Evolutionary conservation across 2,888 invertebrate genomes (phyloP), one percentile per base, ranked within the genome.

Genomic region (Lithodes maja): DNA sequence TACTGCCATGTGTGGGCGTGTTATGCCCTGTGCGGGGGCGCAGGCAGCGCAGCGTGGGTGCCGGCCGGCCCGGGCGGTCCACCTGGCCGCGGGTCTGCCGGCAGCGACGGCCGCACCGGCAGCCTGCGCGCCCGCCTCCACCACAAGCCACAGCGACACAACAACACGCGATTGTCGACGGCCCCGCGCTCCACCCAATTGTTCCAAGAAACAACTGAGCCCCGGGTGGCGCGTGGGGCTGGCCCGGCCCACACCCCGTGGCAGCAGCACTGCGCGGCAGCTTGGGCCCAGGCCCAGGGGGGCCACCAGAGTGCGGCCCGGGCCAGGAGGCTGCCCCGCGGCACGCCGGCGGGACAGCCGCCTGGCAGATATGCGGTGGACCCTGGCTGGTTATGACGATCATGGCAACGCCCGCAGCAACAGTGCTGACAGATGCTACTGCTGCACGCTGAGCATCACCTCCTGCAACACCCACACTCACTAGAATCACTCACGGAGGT

Each of bases 151-250:
- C 91, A 91, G 86, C 87, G 91, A 88, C 87, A 90, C 85, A 88
- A 87, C 87, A 90, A 85, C 87, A 90, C 87, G 86, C 90, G 90
- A 90, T 90, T 90, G 90, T 90, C 90, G 85, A 87, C 85, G 75
- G 88, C 91, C 91, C 90, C 90, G 68, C 86, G 85, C 90, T 78
- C 87, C 90, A 91, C 90, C 91, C 91, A 91, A 91, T 91, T 88
- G 90, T 90, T 88, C 90, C 81, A 83, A 69, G 87, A 88, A 33
- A 88, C 90, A 91, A 91, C 90, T 91, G 91, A 91, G 91, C 91
- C 91, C 91, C 91, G 91, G 91, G 91, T 91, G 85, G 90, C 85
- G 87, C 85, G 88, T 75, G 89, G 90, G 91, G 91, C 52, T 81
- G 88, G 85, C 84, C 88, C 85, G 75, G 81, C 81, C 88, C 81